phyloP scores from a whole-genome alignment of 2,888 invertebrate species.

The Drosophila fungiperda region DNA sequence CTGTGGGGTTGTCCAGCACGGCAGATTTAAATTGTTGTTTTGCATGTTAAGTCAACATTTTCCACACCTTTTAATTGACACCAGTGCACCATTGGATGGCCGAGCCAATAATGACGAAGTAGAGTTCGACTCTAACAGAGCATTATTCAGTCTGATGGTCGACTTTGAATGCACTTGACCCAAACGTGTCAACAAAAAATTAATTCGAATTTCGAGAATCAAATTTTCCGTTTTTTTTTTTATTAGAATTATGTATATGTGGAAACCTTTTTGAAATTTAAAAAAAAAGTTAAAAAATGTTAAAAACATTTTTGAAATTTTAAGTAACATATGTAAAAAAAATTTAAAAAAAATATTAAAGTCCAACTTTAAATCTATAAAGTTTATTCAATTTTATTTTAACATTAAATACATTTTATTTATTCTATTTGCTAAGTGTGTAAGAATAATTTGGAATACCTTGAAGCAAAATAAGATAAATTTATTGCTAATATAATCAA shows the following conservation, averaged over 20 bases:
- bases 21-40: conserved; percentile 66
- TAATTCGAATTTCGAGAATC: neutral
- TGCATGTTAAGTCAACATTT: conserved; percentile 70
- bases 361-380: neutral
- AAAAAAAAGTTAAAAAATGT: too few species aligned
- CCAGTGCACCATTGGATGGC: conserved; percentile 15
- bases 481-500: neutral
- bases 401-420: neutral
- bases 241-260: neutral
- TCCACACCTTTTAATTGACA: conserved; percentile 72
- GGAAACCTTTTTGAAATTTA: too few species aligned
- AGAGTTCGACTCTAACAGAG: conserved; percentile 3
- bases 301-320: neutral
- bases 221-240: neutral
- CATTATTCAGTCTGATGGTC: neutral
- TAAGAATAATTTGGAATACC: neutral
- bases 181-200: neutral
- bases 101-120: conserved; percentile 19
- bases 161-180: conserved; percentile 1
- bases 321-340: neutral
- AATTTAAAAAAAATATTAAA: neutral
- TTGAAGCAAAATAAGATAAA: neutral
- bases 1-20: conserved; percentile 7
- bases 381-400: too few species aligned
- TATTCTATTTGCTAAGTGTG: neutral